phyloP scores from a whole-genome alignment of 2,113 vertebrate genomes.

The Larimichthys polyactis region DNA sequence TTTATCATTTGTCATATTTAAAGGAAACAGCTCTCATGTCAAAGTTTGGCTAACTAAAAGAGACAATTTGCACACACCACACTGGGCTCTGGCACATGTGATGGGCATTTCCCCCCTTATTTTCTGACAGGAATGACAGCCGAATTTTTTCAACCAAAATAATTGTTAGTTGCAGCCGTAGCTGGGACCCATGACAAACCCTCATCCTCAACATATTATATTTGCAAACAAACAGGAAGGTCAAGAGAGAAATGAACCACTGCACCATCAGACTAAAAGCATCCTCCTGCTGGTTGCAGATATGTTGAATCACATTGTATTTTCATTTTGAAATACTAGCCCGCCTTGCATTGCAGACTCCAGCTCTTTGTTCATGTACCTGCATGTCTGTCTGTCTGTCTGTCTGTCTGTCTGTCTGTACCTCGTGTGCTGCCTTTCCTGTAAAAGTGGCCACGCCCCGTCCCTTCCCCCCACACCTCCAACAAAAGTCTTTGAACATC shows the following conservation, averaged over 20 bases:
- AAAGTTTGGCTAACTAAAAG: background rate
- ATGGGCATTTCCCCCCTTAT: background rate
- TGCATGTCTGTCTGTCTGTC: background rate
- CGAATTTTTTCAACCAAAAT: background rate
- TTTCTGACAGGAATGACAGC: slow-evolving; percentile 25
- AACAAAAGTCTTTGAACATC: slow-evolving; percentile 60
- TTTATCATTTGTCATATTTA: background rate
- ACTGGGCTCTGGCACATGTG: slow-evolving; percentile 3
- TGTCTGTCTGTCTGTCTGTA: slow-evolving; percentile 24
- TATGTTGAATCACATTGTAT: slow-evolving; percentile 34
- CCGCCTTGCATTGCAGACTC: slow-evolving; percentile 37
- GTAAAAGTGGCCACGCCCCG: slow-evolving; percentile 49
- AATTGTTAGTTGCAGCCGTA: slow-evolving; percentile 5
- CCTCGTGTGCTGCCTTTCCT: slow-evolving; percentile 37
- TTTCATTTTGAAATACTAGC: slow-evolving; percentile 36
- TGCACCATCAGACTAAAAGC: slow-evolving; percentile 45
- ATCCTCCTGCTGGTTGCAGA: background rate
- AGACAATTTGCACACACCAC: background rate
- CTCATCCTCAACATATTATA: background rate
- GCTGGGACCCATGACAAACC: slow-evolving; percentile 8
- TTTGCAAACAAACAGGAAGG: background rate
- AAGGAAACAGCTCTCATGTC: background rate
- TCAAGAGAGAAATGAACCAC: slow-evolving; percentile 10
- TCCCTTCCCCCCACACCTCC: slow-evolving; percentile 41
- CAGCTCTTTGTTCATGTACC: slow-evolving; percentile 54